Percentiles rank a stretch among this genome's conserved stretches.
phyloP scores from a whole-genome alignment of 2,888 invertebrate genomes.

The Melikaiella ostensackeni region DNA sequence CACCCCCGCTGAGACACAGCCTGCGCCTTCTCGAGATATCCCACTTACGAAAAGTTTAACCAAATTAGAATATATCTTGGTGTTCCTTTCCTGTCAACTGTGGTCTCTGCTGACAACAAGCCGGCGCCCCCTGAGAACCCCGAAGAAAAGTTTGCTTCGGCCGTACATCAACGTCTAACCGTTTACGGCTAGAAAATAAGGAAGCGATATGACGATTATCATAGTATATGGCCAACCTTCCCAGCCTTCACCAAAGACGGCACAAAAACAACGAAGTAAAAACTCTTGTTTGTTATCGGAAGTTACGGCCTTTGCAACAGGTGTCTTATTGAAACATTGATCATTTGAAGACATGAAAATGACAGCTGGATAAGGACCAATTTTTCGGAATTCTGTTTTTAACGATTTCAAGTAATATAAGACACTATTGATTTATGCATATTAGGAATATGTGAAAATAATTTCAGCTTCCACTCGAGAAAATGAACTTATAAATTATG shows the following conservation, averaged over 20 bases:
- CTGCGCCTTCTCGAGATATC: slow-evolving; percentile 55
- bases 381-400: too few relatives aligned
- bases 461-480: too few relatives aligned
- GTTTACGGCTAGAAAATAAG: slow-evolving; percentile 37
- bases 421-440: too few relatives aligned
- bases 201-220: slow-evolving; percentile 38
- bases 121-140: slow-evolving; percentile 21
- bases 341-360: not conserved
- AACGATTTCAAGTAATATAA: too few relatives aligned
- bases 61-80: slow-evolving; percentile 37
- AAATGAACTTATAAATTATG: too few relatives aligned
- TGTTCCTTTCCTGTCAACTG: slow-evolving; percentile 27
- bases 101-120: slow-evolving; percentile 5
- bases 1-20: slow-evolving; percentile 60
- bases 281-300: slow-evolving; percentile 20
- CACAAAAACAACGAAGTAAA: not conserved
- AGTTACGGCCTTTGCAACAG: slow-evolving; percentile 10
- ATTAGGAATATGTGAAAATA: too few relatives aligned
- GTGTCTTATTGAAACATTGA: slow-evolving; percentile 23
- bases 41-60: slow-evolving; percentile 49
- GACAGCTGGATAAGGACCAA: too few relatives aligned
- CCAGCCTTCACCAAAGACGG: not conserved
- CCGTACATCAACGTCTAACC: slow-evolving; percentile 32
- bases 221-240: slow-evolving; percentile 31
- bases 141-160: slow-evolving; percentile 27